These are phyloP conservation scores for Melinopterus prodromus DNA, from an alignment of 2,888 invertebrate species.

Conservation along the genomic window DNA sequence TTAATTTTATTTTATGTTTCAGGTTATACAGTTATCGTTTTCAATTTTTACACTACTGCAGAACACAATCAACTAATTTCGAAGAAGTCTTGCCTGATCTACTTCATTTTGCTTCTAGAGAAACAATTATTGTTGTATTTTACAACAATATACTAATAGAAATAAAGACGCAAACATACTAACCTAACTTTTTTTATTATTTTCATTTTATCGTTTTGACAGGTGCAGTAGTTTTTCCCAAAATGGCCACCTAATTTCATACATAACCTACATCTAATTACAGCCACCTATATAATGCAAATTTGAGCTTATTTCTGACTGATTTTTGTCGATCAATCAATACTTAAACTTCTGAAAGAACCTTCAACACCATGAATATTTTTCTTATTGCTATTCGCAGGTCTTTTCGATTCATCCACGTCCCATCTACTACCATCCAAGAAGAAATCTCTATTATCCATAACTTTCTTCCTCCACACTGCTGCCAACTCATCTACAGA, in stretches of 20 bases:
- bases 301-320: no score
- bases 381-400: slow-evolving; percentile 55
- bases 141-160: not conserved
- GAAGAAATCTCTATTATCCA: slow-evolving; percentile 66
- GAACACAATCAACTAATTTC: not conserved
- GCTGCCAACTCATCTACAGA: slow-evolving; percentile 67
- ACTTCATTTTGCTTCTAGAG: not conserved
- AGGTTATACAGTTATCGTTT: not conserved
- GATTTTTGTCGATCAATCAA: slow-evolving; percentile 60
- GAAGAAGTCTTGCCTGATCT: not conserved
- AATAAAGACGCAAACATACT: not conserved
- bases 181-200: no score
- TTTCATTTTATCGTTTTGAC: no score
- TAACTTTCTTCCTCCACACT: slow-evolving; percentile 68
- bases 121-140: not conserved
- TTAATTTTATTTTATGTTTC: not conserved
- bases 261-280: no score
- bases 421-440: slow-evolving; percentile 67
- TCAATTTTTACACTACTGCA: not conserved
- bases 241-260: no score
- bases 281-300: no score
- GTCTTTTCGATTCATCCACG: slow-evolving; percentile 64
- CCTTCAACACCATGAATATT: slow-evolving; percentile 61
- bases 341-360: slow-evolving; percentile 66
- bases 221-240: no score